These are phyloP conservation scores for Indicator indicator DNA, from an alignment of 2,113 vertebrate species.

Conservation along the genomic window DNA sequence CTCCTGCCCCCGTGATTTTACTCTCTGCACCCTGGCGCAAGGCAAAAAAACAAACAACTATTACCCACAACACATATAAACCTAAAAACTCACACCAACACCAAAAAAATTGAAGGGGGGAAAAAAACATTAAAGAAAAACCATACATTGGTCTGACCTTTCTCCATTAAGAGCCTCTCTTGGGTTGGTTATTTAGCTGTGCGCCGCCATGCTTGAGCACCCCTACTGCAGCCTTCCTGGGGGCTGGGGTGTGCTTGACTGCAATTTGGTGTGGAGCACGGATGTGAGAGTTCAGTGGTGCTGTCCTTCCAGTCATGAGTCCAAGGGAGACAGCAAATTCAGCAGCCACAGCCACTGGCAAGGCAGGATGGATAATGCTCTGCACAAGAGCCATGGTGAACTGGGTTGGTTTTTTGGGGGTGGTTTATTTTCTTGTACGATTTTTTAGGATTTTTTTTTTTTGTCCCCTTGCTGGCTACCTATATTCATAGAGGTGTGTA, in stretches of 20 bases:
- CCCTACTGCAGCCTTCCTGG: background rate
- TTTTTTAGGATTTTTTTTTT: no score
- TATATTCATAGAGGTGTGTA: background rate
- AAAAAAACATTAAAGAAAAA: slow-evolving; percentile 40
- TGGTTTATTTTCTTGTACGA: no score
- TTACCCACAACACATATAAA: no score
- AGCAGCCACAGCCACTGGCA: background rate
- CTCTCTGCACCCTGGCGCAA: no score
- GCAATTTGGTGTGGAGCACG: background rate
- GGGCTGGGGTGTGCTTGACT: background rate
- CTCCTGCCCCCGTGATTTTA: no score
- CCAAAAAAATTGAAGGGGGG: no score
- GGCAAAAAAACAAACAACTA: no score
- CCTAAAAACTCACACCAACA: no score
- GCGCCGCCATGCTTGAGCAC: background rate
- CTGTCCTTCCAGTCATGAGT: background rate
- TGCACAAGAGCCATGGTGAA: background rate
- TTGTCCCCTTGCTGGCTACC: background rate
- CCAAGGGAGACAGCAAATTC: background rate
- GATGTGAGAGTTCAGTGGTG: background rate
- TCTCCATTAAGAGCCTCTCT: slow-evolving; percentile 52
- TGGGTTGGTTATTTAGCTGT: slow-evolving; percentile 49
- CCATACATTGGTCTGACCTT: slow-evolving; percentile 61
- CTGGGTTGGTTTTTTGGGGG: no score
- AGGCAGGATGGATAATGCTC: background rate